A percentile compares a stretch with the other conserved stretches of the same genome.
These are phyloP conservation scores for Mixornis gularis DNA, from an alignment of 2,113 vertebrate species.

Conservation along the genomic window DNA sequence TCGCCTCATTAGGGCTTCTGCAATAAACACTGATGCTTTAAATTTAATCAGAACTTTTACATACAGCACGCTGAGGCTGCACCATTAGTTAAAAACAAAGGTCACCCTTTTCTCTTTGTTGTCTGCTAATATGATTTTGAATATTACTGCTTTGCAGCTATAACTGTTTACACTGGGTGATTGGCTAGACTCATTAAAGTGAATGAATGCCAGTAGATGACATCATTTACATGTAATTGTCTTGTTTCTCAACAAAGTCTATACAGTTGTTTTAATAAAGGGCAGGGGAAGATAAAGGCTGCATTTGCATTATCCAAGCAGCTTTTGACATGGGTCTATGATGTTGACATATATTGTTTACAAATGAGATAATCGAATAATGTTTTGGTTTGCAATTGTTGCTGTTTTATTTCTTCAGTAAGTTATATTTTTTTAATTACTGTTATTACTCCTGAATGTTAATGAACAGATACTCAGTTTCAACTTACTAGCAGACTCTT, in stretches of 20 bases:
- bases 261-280: constrained; percentile 69
- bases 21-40: constrained; percentile 69
- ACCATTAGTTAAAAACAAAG: constrained; percentile 81
- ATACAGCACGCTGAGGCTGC: neutral
- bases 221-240: constrained; percentile 74
- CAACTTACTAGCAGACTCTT: neutral
- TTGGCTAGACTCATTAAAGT: constrained; percentile 60
- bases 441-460: neutral
- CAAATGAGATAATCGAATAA: constrained; percentile 66
- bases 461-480: neutral
- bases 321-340: constrained; percentile 17
- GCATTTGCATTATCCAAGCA: constrained; percentile 63
- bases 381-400: neutral
- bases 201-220: constrained; percentile 64
- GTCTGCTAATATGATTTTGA: constrained; percentile 56
- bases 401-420: neutral
- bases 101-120: constrained; percentile 71
- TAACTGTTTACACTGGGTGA: constrained; percentile 39
- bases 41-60: constrained; percentile 70
- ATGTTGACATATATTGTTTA: constrained; percentile 68
- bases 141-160: constrained; percentile 47
- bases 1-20: constrained; percentile 67
- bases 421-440: neutral
- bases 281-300: constrained; percentile 65
- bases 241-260: constrained; percentile 74